Percentiles rank a stretch among this genome's conserved stretches.
Evolutionary conservation across 2,797 vertebrate genomes (phyloP).

Genomic region (Semaprochilodus insignis): DNA sequence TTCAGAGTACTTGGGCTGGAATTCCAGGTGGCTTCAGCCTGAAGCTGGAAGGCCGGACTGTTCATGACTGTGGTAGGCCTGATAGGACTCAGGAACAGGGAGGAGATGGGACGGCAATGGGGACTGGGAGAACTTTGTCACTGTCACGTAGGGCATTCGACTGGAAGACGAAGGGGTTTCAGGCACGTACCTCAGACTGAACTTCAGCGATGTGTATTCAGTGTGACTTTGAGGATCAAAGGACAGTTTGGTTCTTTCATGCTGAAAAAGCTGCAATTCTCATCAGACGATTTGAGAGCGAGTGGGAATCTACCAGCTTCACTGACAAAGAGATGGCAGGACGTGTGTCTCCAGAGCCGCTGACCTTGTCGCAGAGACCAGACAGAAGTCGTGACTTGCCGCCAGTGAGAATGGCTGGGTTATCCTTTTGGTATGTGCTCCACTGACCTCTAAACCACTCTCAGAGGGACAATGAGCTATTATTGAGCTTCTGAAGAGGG

Average conservation of each 20-base stretch:
- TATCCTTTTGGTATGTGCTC: conserved; percentile 19
- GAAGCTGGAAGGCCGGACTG: too few species aligned
- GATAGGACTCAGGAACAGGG: too few species aligned
- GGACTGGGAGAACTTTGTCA: too few species aligned
- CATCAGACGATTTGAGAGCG: background rate
- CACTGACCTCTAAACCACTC: conserved; percentile 22
- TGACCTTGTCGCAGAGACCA: conserved; percentile 8
- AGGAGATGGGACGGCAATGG: too few species aligned
- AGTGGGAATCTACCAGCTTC: background rate
- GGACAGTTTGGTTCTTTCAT: background rate
- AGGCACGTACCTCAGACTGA: too few species aligned
- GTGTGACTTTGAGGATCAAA: too few species aligned
- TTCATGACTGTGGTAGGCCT: too few species aligned
- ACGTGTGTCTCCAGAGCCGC: background rate
- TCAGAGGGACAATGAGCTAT: conserved; percentile 17
- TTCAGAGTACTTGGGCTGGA: too few species aligned
- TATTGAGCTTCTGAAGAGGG: background rate
- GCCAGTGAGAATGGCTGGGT: background rate
- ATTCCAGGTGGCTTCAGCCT: too few species aligned
- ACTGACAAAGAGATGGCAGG: background rate
- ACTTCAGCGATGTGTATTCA: too few species aligned
- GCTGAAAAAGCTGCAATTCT: background rate
- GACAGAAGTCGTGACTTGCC: conserved; percentile 1
- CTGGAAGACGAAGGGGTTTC: too few species aligned
- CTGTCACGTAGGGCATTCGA: too few species aligned